These are phyloP conservation scores for Lapara coniferarum DNA, from an alignment of 2,888 invertebrate species.

Conservation along the genomic window DNA sequence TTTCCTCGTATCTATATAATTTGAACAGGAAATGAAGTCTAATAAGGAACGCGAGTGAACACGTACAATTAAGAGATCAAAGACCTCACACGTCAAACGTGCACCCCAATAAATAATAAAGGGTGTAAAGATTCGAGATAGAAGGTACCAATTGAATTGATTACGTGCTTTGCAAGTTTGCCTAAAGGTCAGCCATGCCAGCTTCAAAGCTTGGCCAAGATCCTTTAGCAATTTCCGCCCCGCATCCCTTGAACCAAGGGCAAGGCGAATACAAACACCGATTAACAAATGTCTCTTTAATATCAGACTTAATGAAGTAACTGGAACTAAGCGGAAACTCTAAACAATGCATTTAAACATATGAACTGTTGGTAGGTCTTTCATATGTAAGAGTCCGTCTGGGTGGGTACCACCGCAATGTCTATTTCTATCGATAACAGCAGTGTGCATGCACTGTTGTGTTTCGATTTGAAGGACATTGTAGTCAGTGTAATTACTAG, in stretches of 20 bases:
- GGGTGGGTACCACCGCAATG: too few relatives aligned
- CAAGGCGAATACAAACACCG: slow-evolving; percentile 5
- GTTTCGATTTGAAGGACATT: too few relatives aligned
- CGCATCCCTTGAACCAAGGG: slow-evolving; percentile 5
- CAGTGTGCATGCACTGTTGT: too few relatives aligned
- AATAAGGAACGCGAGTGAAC: not conserved
- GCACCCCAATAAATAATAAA: not conserved
- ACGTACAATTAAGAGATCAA: not conserved
- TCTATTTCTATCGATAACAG: too few relatives aligned
- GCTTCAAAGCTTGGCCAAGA: slow-evolving; percentile 21
- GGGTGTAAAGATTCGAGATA: not conserved
- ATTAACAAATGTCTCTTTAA: slow-evolving; percentile 12
- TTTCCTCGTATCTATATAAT: too few relatives aligned
- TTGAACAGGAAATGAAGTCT: too few relatives aligned
- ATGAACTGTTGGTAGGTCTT: too few relatives aligned
- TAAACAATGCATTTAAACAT: too few relatives aligned
- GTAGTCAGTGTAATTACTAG: too few relatives aligned
- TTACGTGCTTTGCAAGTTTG: slow-evolving; percentile 2
- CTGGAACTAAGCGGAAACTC: not conserved
- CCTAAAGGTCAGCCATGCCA: slow-evolving; percentile 1
- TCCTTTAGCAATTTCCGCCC: slow-evolving; percentile 29
- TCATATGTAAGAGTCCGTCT: too few relatives aligned
- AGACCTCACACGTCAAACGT: not conserved
- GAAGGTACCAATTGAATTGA: slow-evolving; percentile 2
- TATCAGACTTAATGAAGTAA: slow-evolving; percentile 8